Conservation (phyloP, 2,797 vertebrate genomes). For the Megaceryle alcyon region DNA sequence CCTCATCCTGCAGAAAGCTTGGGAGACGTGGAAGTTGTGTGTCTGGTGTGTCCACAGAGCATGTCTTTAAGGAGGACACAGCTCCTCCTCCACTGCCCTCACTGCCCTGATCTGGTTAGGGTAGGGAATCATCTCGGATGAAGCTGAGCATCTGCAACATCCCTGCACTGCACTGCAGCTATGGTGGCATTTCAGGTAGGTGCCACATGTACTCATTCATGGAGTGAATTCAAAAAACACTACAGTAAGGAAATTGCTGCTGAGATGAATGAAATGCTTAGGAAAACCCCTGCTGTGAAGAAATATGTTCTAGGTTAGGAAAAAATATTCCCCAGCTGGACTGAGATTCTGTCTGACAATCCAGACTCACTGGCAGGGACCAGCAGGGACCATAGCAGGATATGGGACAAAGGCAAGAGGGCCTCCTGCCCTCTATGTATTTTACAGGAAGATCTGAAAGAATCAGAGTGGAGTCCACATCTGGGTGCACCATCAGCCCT, state of each 20-base stretch:
- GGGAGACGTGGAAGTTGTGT: not conserved
- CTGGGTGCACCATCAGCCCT: not conserved
- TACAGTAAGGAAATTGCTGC: not conserved
- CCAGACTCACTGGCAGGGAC: not conserved
- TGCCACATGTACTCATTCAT: accelerated
- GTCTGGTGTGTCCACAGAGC: not conserved
- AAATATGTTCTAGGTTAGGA: not conserved
- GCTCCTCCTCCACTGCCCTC: not conserved
- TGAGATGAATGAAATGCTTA: not conserved
- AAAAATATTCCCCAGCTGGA: not conserved
- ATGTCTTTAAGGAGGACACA: not conserved
- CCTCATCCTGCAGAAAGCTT: not conserved
- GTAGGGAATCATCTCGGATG: too few species aligned
- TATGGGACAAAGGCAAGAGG: not conserved
- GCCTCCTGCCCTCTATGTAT: not conserved
- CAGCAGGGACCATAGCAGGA: not conserved
- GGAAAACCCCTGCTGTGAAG: not conserved
- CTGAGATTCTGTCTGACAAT: not conserved
- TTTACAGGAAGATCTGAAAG: not conserved
- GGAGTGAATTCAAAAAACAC: not conserved
- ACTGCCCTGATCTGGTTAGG: not conserved
- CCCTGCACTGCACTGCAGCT: not conserved
- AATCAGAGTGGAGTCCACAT: not conserved
- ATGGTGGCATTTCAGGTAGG: not conserved
- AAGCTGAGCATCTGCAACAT: not conserved